These are phyloP conservation scores for Zhuqinia jingwanae DNA, from an alignment of 2,888 invertebrate genomes.

Conservation along the genomic window DNA sequence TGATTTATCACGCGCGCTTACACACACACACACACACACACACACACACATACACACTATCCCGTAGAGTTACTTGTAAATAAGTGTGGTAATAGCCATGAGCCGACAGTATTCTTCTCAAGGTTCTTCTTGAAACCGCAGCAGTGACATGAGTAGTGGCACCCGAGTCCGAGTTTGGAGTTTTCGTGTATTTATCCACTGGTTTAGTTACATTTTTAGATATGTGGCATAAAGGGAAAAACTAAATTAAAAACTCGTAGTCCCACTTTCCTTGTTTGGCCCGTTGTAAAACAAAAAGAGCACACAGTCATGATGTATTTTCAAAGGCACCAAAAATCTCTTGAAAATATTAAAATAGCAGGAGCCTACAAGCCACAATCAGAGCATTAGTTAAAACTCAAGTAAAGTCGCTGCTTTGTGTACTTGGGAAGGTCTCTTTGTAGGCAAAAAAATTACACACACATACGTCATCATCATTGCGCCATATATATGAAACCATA, in stretches of 20 bases:
- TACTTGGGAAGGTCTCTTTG: not conserved
- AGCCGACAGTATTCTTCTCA: not conserved
- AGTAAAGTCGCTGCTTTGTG: not conserved
- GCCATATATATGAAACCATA: not conserved
- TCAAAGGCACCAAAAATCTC: not conserved
- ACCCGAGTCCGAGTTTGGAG: no score
- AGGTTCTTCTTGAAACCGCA: conserved; percentile 8
- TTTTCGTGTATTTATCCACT: no score
- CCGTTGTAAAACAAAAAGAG: conserved; percentile 7
- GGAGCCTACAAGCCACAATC: not conserved
- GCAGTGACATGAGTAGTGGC: not conserved
- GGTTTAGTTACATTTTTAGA: no score
- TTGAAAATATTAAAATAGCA: not conserved
- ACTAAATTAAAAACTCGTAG: conserved; percentile 17
- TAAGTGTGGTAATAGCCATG: no score
- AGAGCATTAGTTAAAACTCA: no score
- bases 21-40: no score
- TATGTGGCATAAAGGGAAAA: not conserved
- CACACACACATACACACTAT: no score
- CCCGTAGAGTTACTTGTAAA: no score
- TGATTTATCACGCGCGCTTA: no score
- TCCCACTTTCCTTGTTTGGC: conserved; percentile 13
- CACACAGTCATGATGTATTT: not conserved
- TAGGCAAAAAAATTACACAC: not conserved
- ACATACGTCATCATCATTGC: no score